Conservation (phyloP, 2,888 invertebrate species). For the Leucoma salicis region DNA sequence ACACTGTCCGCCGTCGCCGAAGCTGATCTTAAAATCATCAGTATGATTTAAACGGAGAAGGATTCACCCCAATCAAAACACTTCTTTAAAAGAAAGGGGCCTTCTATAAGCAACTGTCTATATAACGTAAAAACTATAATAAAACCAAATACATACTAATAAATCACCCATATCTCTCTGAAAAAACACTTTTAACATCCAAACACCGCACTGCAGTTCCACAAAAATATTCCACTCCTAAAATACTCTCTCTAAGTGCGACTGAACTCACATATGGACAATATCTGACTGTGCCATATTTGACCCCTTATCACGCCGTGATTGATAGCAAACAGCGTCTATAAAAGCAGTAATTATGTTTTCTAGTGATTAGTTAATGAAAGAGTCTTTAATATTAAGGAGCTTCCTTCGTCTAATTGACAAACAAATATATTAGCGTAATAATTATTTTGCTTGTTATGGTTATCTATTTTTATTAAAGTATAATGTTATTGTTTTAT, state of each 20-base stretch:
- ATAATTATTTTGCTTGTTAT: neutral
- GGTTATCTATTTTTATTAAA: neutral
- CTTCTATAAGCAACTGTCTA: too few relatives aligned
- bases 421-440: neutral
- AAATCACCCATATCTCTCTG: constrained; percentile 46
- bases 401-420: neutral
- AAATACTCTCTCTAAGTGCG: neutral
- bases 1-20: too few relatives aligned
- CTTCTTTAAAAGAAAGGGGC: too few relatives aligned
- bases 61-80: too few relatives aligned
- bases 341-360: constrained; percentile 33
- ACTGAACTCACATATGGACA: constrained; percentile 23
- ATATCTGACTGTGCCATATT: constrained; percentile 19
- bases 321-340: constrained; percentile 26
- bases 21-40: too few relatives aligned
- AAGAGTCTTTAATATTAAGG: neutral
- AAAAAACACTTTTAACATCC: neutral
- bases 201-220: constrained; percentile 5
- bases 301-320: constrained; percentile 32
- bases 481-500: too few relatives aligned
- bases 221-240: neutral
- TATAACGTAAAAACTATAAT: too few relatives aligned
- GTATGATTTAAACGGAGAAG: too few relatives aligned
- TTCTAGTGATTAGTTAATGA: constrained; percentile 25
- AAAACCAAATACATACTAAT: constrained; percentile 48